Base-by-base conservation (phyloP, 2,797 vertebrate species). In the Enteromius afrohamiltoni region DNA sequence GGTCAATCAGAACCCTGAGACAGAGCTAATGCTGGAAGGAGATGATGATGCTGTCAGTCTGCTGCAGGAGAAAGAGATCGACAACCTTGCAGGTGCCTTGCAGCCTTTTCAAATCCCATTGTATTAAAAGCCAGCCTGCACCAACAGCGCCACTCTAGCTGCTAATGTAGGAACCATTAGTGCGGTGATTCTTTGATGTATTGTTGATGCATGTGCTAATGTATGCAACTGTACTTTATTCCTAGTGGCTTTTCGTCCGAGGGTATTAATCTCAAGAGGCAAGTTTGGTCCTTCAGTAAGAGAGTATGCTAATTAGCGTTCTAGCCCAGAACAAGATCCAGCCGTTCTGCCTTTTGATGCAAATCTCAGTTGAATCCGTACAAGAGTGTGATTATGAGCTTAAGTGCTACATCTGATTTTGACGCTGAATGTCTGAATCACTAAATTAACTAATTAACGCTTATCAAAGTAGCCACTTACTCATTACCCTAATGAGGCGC, bases 61-160 rank as follows among this genome's bases (percentile, higher is more conserved):
- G 67, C 95, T 99, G 60, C 98, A 99, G 90, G 98, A 99, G 89
- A 99, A 99, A 82, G 98, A 99, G 92, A 98, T 99, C 0, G 98
- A 99, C 93, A 99, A 98, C 89, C 97, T 99, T 0, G 97, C 98
- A 92, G 98, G 98, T 99, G 93, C 47, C 47, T 16, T 49, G 14
- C 26, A 47, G 53, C 19, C 40, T 37, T 26, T 58, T 51, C 9
- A 23, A 37, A 67, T 55, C 73, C n/a, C 21, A 60, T n/a, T 71
- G 68, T 70, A 19, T 29, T 49, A 34, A 82, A 51, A 37, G 60
- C 11, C 29, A 34, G 26, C 14, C 23, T 80, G 34, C 45, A 49
- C 69, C 71, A 75, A 53, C 21, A 82, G 31, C 6, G 10, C 45
- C n/a, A 4, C n/a, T 26, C 31, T 37, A 26, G 47, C 67, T 58